phyloP scores from a whole-genome alignment of 2,113 vertebrate genomes.

The Paralichthys olivaceus region DNA sequence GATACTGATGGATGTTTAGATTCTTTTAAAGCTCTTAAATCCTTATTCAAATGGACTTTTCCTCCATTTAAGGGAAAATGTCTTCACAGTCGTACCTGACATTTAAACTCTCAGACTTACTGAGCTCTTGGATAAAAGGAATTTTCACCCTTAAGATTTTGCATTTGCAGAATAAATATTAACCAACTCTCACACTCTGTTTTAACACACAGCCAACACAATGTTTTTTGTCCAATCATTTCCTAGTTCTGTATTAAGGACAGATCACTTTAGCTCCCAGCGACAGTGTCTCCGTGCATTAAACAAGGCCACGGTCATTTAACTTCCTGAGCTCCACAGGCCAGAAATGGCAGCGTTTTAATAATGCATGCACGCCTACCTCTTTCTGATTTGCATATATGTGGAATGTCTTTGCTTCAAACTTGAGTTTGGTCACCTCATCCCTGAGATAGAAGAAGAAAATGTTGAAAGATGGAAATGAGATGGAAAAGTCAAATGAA shows the following conservation, averaged over 20 bases:
- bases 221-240: constrained; percentile 5
- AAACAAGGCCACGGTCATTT: constrained; percentile 35
- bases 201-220: not conserved
- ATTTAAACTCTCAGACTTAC: not conserved
- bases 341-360: constrained; percentile 16
- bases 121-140: not conserved
- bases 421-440: constrained; percentile 98
- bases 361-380: constrained; percentile 83
- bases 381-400: constrained; percentile 97
- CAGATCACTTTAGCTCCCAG: constrained; percentile 4
- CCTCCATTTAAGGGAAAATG: not conserved
- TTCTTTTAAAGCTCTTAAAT: not conserved
- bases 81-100: not conserved
- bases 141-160: not conserved
- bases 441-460: constrained; percentile 83
- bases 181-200: not conserved
- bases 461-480: not conserved
- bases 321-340: constrained; percentile 22
- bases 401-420: constrained; percentile 99
- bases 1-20: not conserved
- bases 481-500: not conserved
- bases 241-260: constrained; percentile 1
- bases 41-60: not conserved
- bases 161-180: constrained; percentile 1
- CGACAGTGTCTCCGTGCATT: constrained; percentile 41